Conservation (phyloP, 2,797 vertebrate species). For the Neostethus bicornis region DNA sequence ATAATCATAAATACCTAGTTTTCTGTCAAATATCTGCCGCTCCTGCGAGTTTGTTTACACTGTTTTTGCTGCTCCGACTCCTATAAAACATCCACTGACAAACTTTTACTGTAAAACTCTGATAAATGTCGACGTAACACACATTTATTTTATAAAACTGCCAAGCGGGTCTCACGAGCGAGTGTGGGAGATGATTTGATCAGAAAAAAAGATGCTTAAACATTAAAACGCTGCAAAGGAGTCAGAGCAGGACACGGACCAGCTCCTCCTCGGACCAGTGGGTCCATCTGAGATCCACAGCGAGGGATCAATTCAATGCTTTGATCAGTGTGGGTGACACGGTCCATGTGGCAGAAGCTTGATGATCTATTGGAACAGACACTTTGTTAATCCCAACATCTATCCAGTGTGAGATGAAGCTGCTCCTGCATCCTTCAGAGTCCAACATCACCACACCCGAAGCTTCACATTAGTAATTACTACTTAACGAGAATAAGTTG, state of each 20-base stretch:
- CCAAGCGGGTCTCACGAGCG: background rate
- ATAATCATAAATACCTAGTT: background rate
- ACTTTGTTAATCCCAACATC: constrained; percentile 68
- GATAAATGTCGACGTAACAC: background rate
- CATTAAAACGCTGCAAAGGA: background rate
- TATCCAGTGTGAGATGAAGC: constrained; percentile 62
- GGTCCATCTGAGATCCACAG: background rate
- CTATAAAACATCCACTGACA: too few species aligned
- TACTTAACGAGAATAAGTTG: too few species aligned
- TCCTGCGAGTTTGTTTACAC: background rate
- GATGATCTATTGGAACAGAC: constrained; percentile 71
- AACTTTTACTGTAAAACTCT: too few species aligned
- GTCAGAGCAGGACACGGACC: constrained; percentile 27
- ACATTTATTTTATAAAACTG: background rate
- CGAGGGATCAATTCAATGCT: constrained; percentile 55
- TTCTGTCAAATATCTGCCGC: background rate
- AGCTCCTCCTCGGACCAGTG: background rate
- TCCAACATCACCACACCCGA: constrained; percentile 24
- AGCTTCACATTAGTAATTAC: constrained; percentile 40
- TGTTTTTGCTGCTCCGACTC: too few species aligned
- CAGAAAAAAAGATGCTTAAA: background rate
- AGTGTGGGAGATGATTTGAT: background rate
- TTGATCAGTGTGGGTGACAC: constrained; percentile 56
- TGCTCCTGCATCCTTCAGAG: constrained; percentile 63
- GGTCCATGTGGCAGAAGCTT: constrained; percentile 42